Evolutionary conservation across 1,140 invertebrate genomes (phyloP), one percentile per base, ranked within the genome.

Genomic region (Meloidogyne chitwoodi): DNA sequence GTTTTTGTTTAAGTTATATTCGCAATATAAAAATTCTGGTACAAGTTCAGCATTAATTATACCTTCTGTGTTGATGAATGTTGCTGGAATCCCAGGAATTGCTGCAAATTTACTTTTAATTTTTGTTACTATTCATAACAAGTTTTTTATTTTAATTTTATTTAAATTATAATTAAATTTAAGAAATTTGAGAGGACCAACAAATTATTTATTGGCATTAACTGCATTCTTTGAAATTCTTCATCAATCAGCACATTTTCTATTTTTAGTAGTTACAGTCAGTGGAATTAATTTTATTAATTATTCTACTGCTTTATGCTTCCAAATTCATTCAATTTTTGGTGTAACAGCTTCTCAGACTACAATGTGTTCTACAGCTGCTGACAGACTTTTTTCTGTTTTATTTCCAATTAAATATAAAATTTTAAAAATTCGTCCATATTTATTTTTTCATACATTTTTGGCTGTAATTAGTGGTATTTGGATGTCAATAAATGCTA

Each of bases 211-310:
- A 62, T 31, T 71, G 8, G 69, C 69, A n/a, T 62, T 71, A 62
- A 71, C 41, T 62, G 69, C 69, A 29, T 48, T 71, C 4, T 71
- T 71, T 62, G 69, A 71, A n/a, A 71, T 44, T 24, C n/a, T 71
- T 14, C 69, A 71, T n/a, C 69, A 71, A 5, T 41, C 69, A n/a
- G 29, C 19, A 3, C 69, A 71, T 56, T 62, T 71, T 27, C 19
- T 22, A 0, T 71, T 71, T 27, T 56, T 71, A 29, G 24, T 19
- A 2, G 26, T 71, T n/a, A 22, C 44, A 26, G 31, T 56, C 2
- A 44, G 24, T n/a, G 69, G 69, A 34, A 71, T 56, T 56, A 71
- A 71, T 56, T 71, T 71, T 4, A 31, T 71, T 6, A 48, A 48
- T 8, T 71, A 71, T 56, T 48, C 48, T 29, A 26, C 62, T 29